Evolutionary conservation across 2,113 vertebrate species (phyloP), one percentile per base, ranked within the genome.

Genomic region (Indicator maculatus): DNA sequence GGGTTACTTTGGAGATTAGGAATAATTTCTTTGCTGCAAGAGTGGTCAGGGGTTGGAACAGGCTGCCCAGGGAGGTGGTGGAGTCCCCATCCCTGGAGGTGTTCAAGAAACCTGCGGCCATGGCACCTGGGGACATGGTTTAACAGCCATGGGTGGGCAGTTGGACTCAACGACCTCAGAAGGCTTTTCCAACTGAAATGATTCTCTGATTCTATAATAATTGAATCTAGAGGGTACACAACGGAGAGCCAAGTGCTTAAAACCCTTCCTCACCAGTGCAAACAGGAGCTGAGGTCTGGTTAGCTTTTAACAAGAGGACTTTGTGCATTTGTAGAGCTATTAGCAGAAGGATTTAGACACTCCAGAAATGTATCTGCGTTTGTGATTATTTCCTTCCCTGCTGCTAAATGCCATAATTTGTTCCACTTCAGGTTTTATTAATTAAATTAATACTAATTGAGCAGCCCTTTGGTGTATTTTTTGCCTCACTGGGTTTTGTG

Each of bases 371-470:
- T 58, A n/a, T 58, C 53, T 73, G 50, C 70, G 15, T 75, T 61
- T 93, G 66, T 89, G 79, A 86, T 88, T 86, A 74, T 52, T 28
- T 15, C 21, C 23, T 19, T 21, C 16, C 65, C 44, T 11, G 5
- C 83, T 80, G 88, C 67, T 89, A 70, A 83, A 69, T 52, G 77
- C 14, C n/a, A 52, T 66, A 7, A 89, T 91, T 86, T 67, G 67
- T 79, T 89, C 82, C 69, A 80, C 69, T 94, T 91, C 39, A 67
- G 45, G 15, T 88, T 91, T 93, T 86, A 94, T 91, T 96, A 91
- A 93, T 93, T 87, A 93, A 89, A 87, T 94, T 91, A 94, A 59
- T 70, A 86, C 24, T 83, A 93, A 91, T 52, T 80, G 53, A 94
- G 52, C 4, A 5, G 88, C 39, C 31, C 66, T 70, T 70, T 45